A percentile compares a stretch with the other conserved stretches of the same genome.
Evolutionary conservation across 2,113 vertebrate genomes (phyloP).

Genomic region (Theropithecus gelada): DNA sequence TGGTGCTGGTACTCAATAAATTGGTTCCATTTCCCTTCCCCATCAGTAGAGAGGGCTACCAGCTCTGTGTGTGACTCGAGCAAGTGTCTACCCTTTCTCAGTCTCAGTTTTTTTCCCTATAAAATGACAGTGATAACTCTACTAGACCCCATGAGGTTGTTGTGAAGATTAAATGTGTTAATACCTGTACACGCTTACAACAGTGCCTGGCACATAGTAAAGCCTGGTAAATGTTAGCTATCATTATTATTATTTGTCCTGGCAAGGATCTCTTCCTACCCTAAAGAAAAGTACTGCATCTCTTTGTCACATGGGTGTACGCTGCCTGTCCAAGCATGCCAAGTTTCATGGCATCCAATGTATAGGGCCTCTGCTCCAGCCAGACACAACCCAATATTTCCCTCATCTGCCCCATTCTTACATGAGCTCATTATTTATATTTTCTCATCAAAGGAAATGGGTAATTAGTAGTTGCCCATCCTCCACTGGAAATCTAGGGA

Average conservation of each 20-base stretch:
- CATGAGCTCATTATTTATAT: background rate
- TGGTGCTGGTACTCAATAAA: background rate
- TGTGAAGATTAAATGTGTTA: background rate
- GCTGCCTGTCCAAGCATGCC: background rate
- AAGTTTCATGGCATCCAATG: background rate
- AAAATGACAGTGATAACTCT: background rate
- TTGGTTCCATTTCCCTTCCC: background rate
- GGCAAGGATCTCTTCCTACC: background rate
- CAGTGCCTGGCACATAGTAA: background rate
- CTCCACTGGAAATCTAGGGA: background rate
- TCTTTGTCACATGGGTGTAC: background rate
- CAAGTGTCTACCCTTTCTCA: background rate
- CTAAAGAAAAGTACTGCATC: background rate
- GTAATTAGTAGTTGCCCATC: background rate
- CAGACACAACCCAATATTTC: background rate
- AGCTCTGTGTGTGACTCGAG: background rate
- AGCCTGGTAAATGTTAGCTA: background rate
- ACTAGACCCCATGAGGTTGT: background rate
- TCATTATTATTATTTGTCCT: background rate
- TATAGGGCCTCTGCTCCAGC: background rate
- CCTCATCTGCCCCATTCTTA: background rate
- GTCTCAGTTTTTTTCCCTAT: background rate
- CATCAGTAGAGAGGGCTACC: background rate
- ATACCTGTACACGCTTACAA: background rate
- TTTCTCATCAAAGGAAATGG: constrained; percentile 8